phyloP scores from a whole-genome alignment of 2,888 invertebrate species.

The Aleiodes alternator region DNA sequence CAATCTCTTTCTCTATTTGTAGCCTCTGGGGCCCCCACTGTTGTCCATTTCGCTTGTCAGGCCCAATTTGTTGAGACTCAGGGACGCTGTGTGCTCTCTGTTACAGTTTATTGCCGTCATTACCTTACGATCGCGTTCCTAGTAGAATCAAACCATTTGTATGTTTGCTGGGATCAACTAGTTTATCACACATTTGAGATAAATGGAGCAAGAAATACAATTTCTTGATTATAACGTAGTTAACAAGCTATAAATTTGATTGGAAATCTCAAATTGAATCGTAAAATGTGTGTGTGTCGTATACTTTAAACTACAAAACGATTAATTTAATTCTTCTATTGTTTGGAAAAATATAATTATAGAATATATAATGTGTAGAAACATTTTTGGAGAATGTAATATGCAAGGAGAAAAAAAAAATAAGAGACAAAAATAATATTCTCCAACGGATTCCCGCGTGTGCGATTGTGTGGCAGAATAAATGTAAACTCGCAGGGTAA shows the following conservation, averaged over 20 bases:
- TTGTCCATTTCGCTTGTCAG: slow-evolving; percentile 72
- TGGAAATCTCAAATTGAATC: slow-evolving; percentile 2
- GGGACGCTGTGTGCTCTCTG: slow-evolving; percentile 63
- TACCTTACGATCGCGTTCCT: slow-evolving; percentile 70
- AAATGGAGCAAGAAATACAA: neutral
- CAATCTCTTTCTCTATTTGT: slow-evolving; percentile 28
- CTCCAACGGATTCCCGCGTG: slow-evolving; percentile 65
- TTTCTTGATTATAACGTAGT: slow-evolving; percentile 12
- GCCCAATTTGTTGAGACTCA: slow-evolving; percentile 70
- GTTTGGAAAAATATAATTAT: neutral
- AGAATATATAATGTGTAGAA: neutral
- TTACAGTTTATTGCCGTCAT: slow-evolving; percentile 73
- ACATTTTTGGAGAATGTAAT: neutral
- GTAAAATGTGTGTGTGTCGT: neutral
- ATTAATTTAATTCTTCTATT: neutral
- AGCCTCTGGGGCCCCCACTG: slow-evolving; percentile 28
- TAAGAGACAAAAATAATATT: slow-evolving; percentile 14
- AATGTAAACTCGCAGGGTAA: slow-evolving; percentile 75
- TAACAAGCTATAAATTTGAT: slow-evolving; percentile 21
- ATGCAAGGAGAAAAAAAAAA: neutral
- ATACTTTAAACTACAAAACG: neutral
- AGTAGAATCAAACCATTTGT: slow-evolving; percentile 73
- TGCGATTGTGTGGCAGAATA: slow-evolving; percentile 74
- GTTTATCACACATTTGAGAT: slow-evolving; percentile 42
- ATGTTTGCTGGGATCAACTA: slow-evolving; percentile 51